Base-by-base conservation (phyloP, 2,888 invertebrate genomes). In the Lasioglossum vierecki region DNA sequence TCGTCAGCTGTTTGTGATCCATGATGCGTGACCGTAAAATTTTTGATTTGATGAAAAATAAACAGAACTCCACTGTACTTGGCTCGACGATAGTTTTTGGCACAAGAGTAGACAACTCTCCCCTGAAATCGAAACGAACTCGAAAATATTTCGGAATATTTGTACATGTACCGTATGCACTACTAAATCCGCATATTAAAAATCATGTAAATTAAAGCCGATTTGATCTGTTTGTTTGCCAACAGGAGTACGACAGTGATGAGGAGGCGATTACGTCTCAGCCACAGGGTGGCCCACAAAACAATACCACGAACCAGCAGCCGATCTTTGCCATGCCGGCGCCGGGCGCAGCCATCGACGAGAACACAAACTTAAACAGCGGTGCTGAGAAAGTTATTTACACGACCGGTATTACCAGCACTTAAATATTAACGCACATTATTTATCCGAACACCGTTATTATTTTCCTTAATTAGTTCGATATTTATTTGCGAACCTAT, bases 301-400 rank as follows among this genome's bases (percentile, higher is more conserved):
- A 95, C 88, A 91, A 93, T 30, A 80, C 82, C 9, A 57, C 84
- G 26, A 94, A 95, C 3, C 96, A 96, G 85, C 96, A 96, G 85
- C 96, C 96, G 74, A 96, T 96, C 72, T 96, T 96, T 92, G 97
- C 97, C 79, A 97, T 97, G 97, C 96, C 96, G 73, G 94, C 92
- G 84, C 78, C 88, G 57, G 13, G 85, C 35, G 49, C 86, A 26
- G 82, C 92, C 84, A 92, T 92, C 22, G 97, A 96, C 76, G 97
- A 97, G 95, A 97, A 96, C 94, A 97, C 97, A 60, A 97, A 97
- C 92, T 96, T 98, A 83, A 95, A 94, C 90, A 94, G 95, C 78
- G 94, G 93, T 46, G 93, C 93, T 74, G 93, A 94, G 46, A 94
- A 93, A 87, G 91, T 93, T 87, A 92, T 93, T 82, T 94, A 94